Evolutionary conservation across 2,113 vertebrate species (phyloP), one percentile per base, ranked within the genome.

Genomic region (Dasyprocta punctata): DNA sequence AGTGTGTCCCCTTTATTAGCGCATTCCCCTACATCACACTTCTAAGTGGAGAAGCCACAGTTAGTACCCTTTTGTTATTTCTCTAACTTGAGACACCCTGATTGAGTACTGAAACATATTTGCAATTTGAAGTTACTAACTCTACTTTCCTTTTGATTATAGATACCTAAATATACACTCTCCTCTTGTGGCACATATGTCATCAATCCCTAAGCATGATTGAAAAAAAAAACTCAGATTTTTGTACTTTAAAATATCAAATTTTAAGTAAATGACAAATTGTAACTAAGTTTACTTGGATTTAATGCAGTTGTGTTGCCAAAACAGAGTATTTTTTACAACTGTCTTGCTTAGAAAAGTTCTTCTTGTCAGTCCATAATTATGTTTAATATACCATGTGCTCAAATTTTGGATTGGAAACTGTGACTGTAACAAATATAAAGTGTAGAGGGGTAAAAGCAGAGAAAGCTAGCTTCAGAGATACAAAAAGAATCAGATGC

Each of bases 161-260:
- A 84, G 7, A 52, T 67, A 47, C n/a, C 20, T 96, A 84, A 63
- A 90, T 58, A 69, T 24, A 44, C 58, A 5, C 26, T 91, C 54
- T 63, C 10, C 60, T 28, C 71, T 85, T 78, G n/a, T 30, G 58
- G 4, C 2, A 11, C 58, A 30, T 52, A 63, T 3, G 19, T 47
- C 58, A 71, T 17, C 12, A 54, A 41, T 49, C 8, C 13, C 10
- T 82, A 44, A 65, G 26, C 90, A 24, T 82, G 26, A 44, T 33
- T 92, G 65, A n/a, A 95, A 26, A 96, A 95, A 12, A 54, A 88
- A 85, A 36, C 36, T 92, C 11, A 38, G 28, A 28, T 89, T 86
- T 33, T 69, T 80, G 6, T 61, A 92, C 17, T 86, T 94, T 63
- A 20, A 77, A 89, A 11, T 47, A 38, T 44, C 41, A 80, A 78